These are phyloP conservation scores for Liasis olivaceus DNA, from an alignment of 2,797 vertebrate species.

Conservation along the genomic window DNA sequence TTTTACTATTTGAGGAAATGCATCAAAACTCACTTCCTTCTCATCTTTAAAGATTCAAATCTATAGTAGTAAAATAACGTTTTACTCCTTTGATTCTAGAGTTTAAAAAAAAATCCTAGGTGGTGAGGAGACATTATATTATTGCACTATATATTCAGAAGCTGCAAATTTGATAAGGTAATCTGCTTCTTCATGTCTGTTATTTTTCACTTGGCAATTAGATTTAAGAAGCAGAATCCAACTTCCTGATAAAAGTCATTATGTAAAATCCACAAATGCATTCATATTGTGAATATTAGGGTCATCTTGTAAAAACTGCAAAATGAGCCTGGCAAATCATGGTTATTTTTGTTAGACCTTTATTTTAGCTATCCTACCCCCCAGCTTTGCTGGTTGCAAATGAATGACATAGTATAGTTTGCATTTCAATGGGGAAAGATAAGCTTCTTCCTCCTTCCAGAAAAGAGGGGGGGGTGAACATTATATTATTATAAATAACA, in stretches of 20 bases:
- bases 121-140: constrained; percentile 76
- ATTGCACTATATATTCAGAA: constrained; percentile 77
- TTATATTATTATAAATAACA: constrained; percentile 80
- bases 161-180: constrained; percentile 80
- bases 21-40: constrained; percentile 57
- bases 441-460: constrained; percentile 68
- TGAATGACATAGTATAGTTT: constrained; percentile 67
- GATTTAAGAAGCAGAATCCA: constrained; percentile 79
- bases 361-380: constrained; percentile 62
- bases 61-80: constrained; percentile 69
- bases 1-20: constrained; percentile 55
- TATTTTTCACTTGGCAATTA: constrained; percentile 78
- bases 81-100: constrained; percentile 71
- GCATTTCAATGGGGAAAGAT: constrained; percentile 78
- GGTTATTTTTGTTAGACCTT: constrained; percentile 77
- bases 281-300: constrained; percentile 79
- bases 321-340: constrained; percentile 70
- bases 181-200: constrained; percentile 76
- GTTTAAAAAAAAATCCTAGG: constrained; percentile 54
- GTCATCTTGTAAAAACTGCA: constrained; percentile 77
- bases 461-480: constrained; percentile 54
- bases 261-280: constrained; percentile 80
- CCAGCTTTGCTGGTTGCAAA: constrained; percentile 60
- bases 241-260: constrained; percentile 79
- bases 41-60: constrained; percentile 72